Percentiles rank a stretch among this genome's conserved stretches.
These are phyloP conservation scores for Byasa hedistus DNA, from an alignment of 2,888 invertebrate genomes.

Conservation along the genomic window DNA sequence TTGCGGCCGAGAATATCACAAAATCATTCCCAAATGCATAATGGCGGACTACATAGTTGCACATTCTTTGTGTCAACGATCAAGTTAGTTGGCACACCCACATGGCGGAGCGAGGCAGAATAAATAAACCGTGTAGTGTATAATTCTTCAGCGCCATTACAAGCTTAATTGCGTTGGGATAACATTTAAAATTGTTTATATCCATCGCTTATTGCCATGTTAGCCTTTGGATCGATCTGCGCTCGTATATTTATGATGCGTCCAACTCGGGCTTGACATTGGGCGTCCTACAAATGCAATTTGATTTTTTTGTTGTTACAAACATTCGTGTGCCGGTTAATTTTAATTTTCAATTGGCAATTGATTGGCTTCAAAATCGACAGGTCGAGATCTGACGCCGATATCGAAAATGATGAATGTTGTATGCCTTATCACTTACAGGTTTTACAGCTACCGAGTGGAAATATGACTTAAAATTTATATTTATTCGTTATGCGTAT, in stretches of 20 bases:
- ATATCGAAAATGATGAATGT: constrained; percentile 21
- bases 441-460: constrained; percentile 10
- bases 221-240: constrained; percentile 2
- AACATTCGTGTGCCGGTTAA: constrained; percentile 8
- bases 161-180: constrained; percentile 10
- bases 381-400: constrained; percentile 10
- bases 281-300: constrained; percentile 18
- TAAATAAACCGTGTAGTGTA: constrained; percentile 13
- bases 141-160: constrained; percentile 6
- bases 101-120: constrained; percentile 11
- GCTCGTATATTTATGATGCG: constrained; percentile 15
- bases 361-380: constrained; percentile 15
- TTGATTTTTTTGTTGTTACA: constrained; percentile 12
- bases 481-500: neutral
- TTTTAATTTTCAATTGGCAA: constrained; percentile 8
- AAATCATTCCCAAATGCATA: constrained; percentile 31
- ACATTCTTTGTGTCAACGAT: constrained; percentile 22
- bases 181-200: constrained; percentile 15
- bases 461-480: neutral
- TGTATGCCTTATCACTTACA: constrained; percentile 17
- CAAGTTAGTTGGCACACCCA: constrained; percentile 25
- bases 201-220: neutral
- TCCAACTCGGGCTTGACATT: constrained; percentile 22
- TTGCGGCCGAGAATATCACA: constrained; percentile 28
- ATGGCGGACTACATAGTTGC: constrained; percentile 21